Evolutionary conservation across 2,113 vertebrate genomes (phyloP).

Genomic region (Natator depressus): DNA sequence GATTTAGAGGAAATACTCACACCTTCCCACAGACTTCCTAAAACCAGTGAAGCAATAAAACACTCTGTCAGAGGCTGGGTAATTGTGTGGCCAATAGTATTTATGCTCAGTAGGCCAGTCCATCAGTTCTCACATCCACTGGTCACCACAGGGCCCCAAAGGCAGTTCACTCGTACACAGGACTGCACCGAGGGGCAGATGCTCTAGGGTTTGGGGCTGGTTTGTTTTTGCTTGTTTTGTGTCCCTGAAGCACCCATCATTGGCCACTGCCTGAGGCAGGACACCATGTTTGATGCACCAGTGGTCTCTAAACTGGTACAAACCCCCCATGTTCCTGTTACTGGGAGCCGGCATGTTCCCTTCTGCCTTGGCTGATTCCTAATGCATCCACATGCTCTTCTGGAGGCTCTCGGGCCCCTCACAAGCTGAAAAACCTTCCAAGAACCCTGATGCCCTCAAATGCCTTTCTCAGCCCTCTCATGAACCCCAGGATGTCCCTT

Average conservation of each 20-base stretch:
- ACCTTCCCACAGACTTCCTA: background rate
- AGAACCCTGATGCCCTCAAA: background rate
- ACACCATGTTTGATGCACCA: background rate
- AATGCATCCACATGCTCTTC: background rate
- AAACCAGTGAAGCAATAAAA: background rate
- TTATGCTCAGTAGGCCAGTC: too few relatives aligned
- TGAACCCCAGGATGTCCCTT: background rate
- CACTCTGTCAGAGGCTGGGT: background rate
- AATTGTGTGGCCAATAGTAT: too few relatives aligned
- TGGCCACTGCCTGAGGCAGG: background rate
- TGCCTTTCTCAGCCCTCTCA: too few relatives aligned
- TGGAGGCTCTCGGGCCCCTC: too few relatives aligned
- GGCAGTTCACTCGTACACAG: background rate
- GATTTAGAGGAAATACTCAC: too few relatives aligned
- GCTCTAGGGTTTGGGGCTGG: too few relatives aligned
- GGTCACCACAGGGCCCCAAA: background rate
- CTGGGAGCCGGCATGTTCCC: too few relatives aligned
- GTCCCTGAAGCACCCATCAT: background rate
- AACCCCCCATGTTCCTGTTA: background rate
- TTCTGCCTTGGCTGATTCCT: too few relatives aligned
- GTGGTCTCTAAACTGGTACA: background rate
- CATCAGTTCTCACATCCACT: too few relatives aligned
- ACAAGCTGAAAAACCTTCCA: too few relatives aligned
- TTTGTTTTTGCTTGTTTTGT: too few relatives aligned
- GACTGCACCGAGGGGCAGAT: too few relatives aligned